Percentiles rank a stretch among this genome's conserved stretches.
These are phyloP conservation scores for Atrina japonica DNA, from an alignment of 2,888 invertebrate genomes.

Conservation along the genomic window DNA sequence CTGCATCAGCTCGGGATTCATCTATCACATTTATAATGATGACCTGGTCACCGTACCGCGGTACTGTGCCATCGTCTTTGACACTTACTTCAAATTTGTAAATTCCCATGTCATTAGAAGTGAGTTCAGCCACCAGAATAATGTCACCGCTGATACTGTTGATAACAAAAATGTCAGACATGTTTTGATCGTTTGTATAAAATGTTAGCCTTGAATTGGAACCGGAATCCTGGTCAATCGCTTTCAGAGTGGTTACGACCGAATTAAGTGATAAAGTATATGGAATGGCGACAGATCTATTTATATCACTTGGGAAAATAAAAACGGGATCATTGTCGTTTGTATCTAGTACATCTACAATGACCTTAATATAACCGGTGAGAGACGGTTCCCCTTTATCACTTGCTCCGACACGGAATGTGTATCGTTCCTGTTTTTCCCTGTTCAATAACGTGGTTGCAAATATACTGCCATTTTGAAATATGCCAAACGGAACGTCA, in stretches of 20 bases:
- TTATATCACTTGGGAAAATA: slow-evolving; percentile 28
- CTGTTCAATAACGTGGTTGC: slow-evolving; percentile 25
- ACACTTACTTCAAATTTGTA: slow-evolving; percentile 30
- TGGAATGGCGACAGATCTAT: slow-evolving; percentile 27
- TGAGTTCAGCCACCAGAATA: slow-evolving; percentile 19
- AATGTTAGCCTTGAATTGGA: slow-evolving; percentile 27
- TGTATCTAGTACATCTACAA: slow-evolving; percentile 28
- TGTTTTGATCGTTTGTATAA: slow-evolving; percentile 26
- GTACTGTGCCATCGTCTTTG: slow-evolving; percentile 22
- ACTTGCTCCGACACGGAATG: slow-evolving; percentile 25
- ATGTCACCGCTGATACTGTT: slow-evolving; percentile 40
- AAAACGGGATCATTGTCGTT: slow-evolving; percentile 38
- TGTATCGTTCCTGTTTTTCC: slow-evolving; percentile 20
- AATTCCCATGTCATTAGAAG: slow-evolving; percentile 24
- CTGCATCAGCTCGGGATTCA: neutral
- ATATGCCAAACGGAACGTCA: slow-evolving; percentile 19
- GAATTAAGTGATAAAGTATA: slow-evolving; percentile 28
- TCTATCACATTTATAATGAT: slow-evolving; percentile 27
- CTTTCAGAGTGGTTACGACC: slow-evolving; percentile 25
- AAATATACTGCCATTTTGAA: slow-evolving; percentile 37
- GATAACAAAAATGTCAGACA: slow-evolving; percentile 31
- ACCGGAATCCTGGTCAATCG: slow-evolving; percentile 26
- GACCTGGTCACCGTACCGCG: slow-evolving; percentile 9
- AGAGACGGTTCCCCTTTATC: slow-evolving; percentile 31
- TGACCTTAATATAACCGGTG: slow-evolving; percentile 9